Base-by-base conservation (phyloP, 2,888 invertebrate genomes). In the Pegoplata infirma region DNA sequence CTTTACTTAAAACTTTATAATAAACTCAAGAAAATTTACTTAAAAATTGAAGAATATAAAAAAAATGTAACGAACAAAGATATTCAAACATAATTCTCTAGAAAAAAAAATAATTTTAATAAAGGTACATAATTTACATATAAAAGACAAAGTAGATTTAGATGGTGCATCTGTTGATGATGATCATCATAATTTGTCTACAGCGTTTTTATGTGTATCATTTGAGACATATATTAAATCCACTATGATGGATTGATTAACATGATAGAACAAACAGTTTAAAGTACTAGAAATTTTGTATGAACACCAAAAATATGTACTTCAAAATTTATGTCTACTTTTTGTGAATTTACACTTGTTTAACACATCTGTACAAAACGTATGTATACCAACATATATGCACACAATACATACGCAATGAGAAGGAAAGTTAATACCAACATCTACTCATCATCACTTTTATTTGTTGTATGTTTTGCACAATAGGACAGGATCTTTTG, bases 241-340 rank as follows among this genome's bases (percentile, higher is more conserved):
- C 23, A 16, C 47, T 58, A 23, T 58, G 68, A 68, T 68, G 49
- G 58, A 58, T 68, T 68, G 68, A 49, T 49, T 68, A 47, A 32
- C 56, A 36, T 47, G 49, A 10, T 7, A 21, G 28, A 49, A 58
- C 23, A 58, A 68, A 49, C 56, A 10, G 36, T 58, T 68, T 5
- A 28, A 58, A 58, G 36, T 58, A 58, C 56, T 49, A 36, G 17
- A 21, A 23, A 49, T 21, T 40, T 47, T 49, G 21, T n/a, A 32
- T 12, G 49, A 21, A 40, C 2, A 5, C 6, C 1, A 12, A 12
- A 4, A 12, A 5, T 12, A 36, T 4, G 12, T 4, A n/a, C n/a
- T n/a, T 40, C 36, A n/a, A n/a, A 40, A 40, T 40, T n/a, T n/a
- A 40, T 40, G 36, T 40, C 36, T 40, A n/a, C 36, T 40, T n/a